Evolutionary conservation across 2,113 vertebrate species (phyloP).

Genomic region (Acanthisitta chloris): DNA sequence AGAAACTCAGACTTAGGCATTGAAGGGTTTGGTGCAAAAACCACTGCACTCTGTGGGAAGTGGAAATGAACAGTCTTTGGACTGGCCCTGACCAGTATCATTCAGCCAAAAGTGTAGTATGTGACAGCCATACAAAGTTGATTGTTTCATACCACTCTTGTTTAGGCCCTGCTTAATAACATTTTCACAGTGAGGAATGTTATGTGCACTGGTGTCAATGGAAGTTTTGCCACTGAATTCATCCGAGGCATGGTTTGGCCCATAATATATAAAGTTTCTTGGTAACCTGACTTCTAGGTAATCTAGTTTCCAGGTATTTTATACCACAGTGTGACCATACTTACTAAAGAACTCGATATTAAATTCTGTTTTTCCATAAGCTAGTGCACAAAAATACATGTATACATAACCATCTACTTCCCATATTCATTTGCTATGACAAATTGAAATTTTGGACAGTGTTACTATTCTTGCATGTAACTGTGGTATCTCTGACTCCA

Average conservation of each 20-base stretch:
- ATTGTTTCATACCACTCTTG: not conserved
- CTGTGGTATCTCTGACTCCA: not conserved
- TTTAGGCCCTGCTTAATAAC: not conserved
- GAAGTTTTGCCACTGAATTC: not conserved
- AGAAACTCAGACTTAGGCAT: not conserved
- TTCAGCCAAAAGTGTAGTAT: not conserved
- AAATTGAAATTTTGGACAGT: not conserved
- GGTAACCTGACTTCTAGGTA: not conserved
- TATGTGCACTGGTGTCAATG: no score
- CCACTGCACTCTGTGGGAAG: not conserved
- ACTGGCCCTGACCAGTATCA: not conserved
- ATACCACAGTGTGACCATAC: not conserved
- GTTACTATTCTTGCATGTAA: not conserved
- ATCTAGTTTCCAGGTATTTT: not conserved
- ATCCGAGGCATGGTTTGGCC: not conserved
- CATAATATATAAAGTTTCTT: not conserved
- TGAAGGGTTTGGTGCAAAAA: not conserved
- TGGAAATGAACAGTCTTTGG: not conserved
- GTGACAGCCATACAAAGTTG: not conserved
- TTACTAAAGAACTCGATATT: not conserved
- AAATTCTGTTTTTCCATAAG: not conserved
- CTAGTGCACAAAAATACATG: not conserved
- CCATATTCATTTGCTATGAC: not conserved
- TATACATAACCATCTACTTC: rapidly evolving
- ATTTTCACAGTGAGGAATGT: not conserved